Base-by-base conservation (phyloP, 2,888 invertebrate genomes). In the Tridacna gigas region DNA sequence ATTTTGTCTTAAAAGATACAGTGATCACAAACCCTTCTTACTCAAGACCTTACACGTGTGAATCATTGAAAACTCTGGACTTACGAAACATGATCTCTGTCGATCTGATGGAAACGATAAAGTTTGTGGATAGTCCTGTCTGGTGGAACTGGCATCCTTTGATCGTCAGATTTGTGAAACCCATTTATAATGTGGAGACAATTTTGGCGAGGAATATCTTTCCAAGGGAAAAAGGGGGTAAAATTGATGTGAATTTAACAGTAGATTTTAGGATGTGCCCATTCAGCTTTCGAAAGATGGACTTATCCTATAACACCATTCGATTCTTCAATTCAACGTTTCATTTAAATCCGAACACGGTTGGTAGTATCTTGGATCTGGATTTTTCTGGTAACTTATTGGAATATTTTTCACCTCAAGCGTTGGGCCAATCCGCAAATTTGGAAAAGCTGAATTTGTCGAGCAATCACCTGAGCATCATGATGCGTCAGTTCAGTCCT, bases 341-440 rank as follows among this genome's bases (percentile, higher is more conserved):
- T 4, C 12, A 20, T 2, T 37, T 79, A 45, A 25, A 73, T n/a
- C 51, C 60, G 22, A 45, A 13, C 11, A 79, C 73, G 47, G 37
- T 13, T 25, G 13, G 2, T 11, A 61, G 48, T 48, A 22, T 79
- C 7, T 18, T 22, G 12, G 79, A 79, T 48, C 13, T 66, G 0
- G 73, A 79, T 25, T 63, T 79, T n/a, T 79, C 79, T 12, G 61
- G 63, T 37, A 79, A 79, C 37, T 13, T 20, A 15, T 18, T 79
- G 26, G 65, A 65, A 74, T 79, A 79, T 48, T 26, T 79, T 18
- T 73, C 79, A 20, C 74, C 79, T 11, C 22, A 63, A 47, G n/a
- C 63, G 9, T 22, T 73, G 11, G 26, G 26, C 48, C 51, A 48
- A 12, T 79, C 79, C 7, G 20, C 26, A 25, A 45, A 79, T 48